Evolutionary conservation across 2,113 vertebrate genomes (phyloP).

Genomic region (Marmota monax): DNA sequence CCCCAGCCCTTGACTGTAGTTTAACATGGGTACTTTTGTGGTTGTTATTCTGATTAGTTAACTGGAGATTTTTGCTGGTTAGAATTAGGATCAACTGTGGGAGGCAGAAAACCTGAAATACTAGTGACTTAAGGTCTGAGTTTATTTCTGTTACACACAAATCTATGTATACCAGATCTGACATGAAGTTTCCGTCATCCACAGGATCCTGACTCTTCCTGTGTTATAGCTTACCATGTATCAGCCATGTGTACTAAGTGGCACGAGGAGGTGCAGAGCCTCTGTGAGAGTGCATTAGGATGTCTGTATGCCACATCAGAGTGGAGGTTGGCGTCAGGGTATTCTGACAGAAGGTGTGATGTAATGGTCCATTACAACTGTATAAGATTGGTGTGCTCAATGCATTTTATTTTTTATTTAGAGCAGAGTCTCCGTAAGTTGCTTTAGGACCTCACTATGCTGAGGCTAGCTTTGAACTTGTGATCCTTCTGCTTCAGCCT

Average conservation of each 20-base stretch:
- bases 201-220: not conserved
- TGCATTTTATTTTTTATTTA: not conserved
- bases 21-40: conserved; percentile 7
- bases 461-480: too few species aligned
- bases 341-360: not conserved
- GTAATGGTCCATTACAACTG: not conserved
- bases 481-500: too few species aligned
- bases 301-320: not conserved
- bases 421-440: too few species aligned
- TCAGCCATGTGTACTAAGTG: not conserved
- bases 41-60: not conserved
- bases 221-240: not conserved
- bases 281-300: not conserved
- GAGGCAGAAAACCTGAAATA: not conserved
- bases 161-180: not conserved
- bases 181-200: not conserved
- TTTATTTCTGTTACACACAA: not conserved
- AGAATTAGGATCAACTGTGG: not conserved
- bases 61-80: not conserved
- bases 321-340: not conserved
- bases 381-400: not conserved
- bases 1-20: not conserved
- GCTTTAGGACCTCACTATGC: too few species aligned
- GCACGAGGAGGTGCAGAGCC: not conserved
- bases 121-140: not conserved